These are phyloP conservation scores for Spheniscus mendiculus DNA, from an alignment of 2,113 vertebrate species.

Conservation along the genomic window DNA sequence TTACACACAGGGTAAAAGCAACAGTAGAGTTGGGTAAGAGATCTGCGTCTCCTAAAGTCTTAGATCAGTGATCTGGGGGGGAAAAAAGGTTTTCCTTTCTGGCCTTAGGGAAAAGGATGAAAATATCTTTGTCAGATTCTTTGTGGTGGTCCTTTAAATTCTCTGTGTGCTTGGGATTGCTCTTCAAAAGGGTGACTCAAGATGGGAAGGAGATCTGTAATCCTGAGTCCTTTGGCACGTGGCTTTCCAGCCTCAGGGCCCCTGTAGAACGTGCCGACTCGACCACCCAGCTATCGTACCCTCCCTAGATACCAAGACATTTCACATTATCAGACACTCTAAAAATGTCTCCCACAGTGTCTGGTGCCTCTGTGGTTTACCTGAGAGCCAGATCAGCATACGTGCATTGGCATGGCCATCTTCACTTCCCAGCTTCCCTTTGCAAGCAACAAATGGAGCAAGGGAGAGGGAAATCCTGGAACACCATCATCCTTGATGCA, in stretches of 20 bases:
- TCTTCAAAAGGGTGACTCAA: background rate
- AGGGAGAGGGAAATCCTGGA: background rate
- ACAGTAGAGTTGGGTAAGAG: background rate
- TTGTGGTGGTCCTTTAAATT: background rate
- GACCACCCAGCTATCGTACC: background rate
- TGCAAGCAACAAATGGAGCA: background rate
- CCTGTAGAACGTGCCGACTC: background rate
- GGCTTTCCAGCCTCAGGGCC: background rate
- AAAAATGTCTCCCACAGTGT: background rate
- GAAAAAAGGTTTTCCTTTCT: background rate
- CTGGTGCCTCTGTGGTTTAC: background rate
- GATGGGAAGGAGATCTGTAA: background rate
- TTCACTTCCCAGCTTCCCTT: background rate
- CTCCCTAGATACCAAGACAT: background rate
- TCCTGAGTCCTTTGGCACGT: background rate
- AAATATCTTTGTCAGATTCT: background rate
- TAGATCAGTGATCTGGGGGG: background rate
- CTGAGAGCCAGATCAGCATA: background rate
- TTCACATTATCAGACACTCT: background rate
- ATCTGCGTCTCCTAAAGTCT: background rate
- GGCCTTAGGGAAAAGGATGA: background rate
- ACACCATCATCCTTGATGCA: background rate
- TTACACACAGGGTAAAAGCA: background rate
- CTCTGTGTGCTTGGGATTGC: background rate
- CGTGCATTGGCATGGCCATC: background rate